Evolutionary conservation across 2,888 invertebrate genomes (phyloP), one percentile per base, ranked within the genome.

Genomic region (Acleris laterana): DNA sequence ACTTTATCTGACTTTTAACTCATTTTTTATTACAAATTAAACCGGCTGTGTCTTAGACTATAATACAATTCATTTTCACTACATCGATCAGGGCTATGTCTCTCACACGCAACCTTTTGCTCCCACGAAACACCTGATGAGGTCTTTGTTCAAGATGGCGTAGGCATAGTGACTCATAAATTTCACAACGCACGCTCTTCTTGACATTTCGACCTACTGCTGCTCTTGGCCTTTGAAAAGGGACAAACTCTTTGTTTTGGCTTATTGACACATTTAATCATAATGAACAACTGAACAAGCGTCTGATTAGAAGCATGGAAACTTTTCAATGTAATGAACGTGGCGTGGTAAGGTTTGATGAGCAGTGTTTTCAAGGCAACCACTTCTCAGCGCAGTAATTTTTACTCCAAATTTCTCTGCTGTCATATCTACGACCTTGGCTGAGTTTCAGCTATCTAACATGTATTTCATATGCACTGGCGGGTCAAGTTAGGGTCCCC

Each of bases 111-210:
- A 59, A 53, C 55, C 60, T 60, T 55, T 42, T 58, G 53, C 64
- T 56, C 65, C 65, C 65, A 65, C 65, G 55, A 50, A 42, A 56
- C 55, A 61, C 65, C 56, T 65, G 65, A 60, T 55, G 25, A 46
- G 49, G 32, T 32, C 58, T 59, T 60, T 59, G 59, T 32, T 44
- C 50, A 50, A 50, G 55, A 64, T 59, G 53, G 38, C 50, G 60
- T 64, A 61, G 65, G 65, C 65, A 55, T 48, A 50, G 42, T 61
- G 65, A 61, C 5, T 60, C 55, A 61, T 59, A 38, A 38, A 55
- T 65, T 63, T 56, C 25, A 50, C 50, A 61, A 56, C 17, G 19
- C 49, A 55, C 20, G 48, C 28, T 56, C 44, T 25, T 55, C 60
- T 61, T 65, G 60, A 65, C 55, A 65, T 61, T 61, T 61, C 22